Conservation (phyloP, 1,140 invertebrate species). For the Apis cerana region DNA sequence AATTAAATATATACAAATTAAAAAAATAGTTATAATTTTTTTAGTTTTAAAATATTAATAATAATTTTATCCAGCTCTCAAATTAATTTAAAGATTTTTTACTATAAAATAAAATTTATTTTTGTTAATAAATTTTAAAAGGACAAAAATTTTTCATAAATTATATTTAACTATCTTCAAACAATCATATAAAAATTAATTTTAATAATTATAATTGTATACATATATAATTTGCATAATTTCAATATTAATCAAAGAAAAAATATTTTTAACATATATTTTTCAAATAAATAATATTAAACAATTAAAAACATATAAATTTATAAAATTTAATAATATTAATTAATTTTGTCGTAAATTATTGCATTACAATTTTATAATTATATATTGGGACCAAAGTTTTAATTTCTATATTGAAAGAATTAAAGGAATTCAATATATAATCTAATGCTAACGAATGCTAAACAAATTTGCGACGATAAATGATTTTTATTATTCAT, state of each 20-base stretch:
- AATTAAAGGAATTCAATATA: neutral
- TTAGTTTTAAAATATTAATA: neutral
- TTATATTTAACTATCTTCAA: neutral
- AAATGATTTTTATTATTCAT: neutral
- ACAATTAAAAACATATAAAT: conserved; percentile 16
- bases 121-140: neutral
- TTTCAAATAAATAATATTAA: neutral
- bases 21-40: neutral
- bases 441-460: neutral
- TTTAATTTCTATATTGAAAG: neutral
- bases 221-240: conserved; percentile 6
- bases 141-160: neutral
- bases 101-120: neutral
- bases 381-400: conserved; percentile 27
- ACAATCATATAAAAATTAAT: neutral
- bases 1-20: neutral
- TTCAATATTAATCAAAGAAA: conserved; percentile 3
- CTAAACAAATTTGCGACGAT: conserved; percentile 8
- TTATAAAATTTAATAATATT: neutral
- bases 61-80: neutral
- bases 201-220: neutral
- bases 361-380: neutral
- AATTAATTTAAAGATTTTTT: neutral
- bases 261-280: neutral
- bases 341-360: neutral